Conservation (phyloP, 2,113 vertebrate species). For the Pungitius pungitius region DNA sequence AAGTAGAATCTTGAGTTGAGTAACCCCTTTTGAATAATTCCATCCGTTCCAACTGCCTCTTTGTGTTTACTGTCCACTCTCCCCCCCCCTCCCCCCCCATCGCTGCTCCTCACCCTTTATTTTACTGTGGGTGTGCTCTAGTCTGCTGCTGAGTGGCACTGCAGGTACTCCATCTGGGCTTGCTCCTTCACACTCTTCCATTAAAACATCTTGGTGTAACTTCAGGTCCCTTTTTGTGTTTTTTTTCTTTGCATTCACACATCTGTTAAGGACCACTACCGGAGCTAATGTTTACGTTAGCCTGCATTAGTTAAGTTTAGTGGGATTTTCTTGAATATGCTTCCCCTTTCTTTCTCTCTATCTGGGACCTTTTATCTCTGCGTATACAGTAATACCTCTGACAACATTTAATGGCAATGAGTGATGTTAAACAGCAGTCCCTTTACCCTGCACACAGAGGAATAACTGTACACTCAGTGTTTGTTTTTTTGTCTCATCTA, state of each 20-base stretch:
- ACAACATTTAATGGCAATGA: slow-evolving; percentile 2
- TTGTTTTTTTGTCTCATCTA: slow-evolving; percentile 19
- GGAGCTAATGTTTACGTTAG: slow-evolving; percentile 1
- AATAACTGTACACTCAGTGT: slow-evolving; percentile 36
- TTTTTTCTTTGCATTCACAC: neutral
- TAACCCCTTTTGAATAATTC: slow-evolving; percentile 73
- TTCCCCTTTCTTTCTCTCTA: slow-evolving; percentile 17
- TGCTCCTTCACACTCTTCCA: slow-evolving; percentile 30
- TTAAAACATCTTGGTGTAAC: slow-evolving; percentile 34
- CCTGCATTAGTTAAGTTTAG: slow-evolving; percentile 1
- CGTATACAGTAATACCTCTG: slow-evolving; percentile 59
- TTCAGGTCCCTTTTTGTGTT: slow-evolving; percentile 10
- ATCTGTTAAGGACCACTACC: neutral
- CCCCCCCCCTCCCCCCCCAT: slow-evolving; percentile 19
- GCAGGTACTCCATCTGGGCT: slow-evolving; percentile 60
- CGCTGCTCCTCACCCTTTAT: slow-evolving; percentile 51
- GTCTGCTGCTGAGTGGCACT: slow-evolving; percentile 65
- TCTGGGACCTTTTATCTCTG: slow-evolving; percentile 2
- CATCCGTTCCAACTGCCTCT: slow-evolving; percentile 59
- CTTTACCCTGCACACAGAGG: slow-evolving; percentile 37
- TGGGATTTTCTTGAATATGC: slow-evolving; percentile 6
- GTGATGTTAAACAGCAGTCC: neutral
- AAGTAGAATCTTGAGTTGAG: slow-evolving; percentile 91
- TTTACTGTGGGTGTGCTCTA: slow-evolving; percentile 65
- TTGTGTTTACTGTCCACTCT: slow-evolving; percentile 56